Conservation (phyloP, 2,888 invertebrate species). For the Tortrix viridana region DNA sequence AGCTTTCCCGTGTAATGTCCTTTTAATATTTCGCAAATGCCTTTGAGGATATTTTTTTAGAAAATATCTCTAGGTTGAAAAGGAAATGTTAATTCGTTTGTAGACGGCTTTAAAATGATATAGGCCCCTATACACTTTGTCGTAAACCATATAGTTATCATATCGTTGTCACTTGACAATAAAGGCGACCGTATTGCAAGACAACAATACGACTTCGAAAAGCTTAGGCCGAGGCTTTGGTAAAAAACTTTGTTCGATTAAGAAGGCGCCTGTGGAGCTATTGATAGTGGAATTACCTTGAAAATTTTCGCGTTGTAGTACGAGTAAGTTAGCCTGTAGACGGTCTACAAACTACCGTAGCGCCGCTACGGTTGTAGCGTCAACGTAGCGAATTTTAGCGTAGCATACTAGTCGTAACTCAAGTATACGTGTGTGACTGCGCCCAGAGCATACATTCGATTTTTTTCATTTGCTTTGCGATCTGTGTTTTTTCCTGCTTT, state of each 20-base stretch:
- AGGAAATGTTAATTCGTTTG: conserved; percentile 29
- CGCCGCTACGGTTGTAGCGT: conserved; percentile 9
- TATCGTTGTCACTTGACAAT: too few species aligned
- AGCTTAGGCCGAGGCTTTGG: not conserved
- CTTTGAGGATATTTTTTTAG: conserved; percentile 47
- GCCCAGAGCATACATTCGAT: too few species aligned
- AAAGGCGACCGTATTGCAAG: too few species aligned
- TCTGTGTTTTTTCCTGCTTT: too few species aligned
- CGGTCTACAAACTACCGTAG: conserved; percentile 23
- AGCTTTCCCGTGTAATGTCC: conserved; percentile 62
- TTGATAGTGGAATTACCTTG: conserved; percentile 25
- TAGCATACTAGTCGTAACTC: not conserved
- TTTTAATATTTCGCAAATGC: conserved; percentile 62
- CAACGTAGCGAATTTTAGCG: not conserved
- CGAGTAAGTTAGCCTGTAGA: conserved; percentile 10
- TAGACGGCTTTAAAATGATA: conserved; percentile 15
- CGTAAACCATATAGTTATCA: too few species aligned
- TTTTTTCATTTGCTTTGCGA: too few species aligned
- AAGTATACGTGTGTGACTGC: too few species aligned
- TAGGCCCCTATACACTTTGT: too few species aligned
- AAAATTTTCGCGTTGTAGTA: conserved; percentile 11
- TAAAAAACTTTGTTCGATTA: conserved; percentile 2
- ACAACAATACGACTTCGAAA: too few species aligned
- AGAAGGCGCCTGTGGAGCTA: not conserved
- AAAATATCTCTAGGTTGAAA: conserved; percentile 12